phyloP scores from a whole-genome alignment of 35 echinoderm and acorn worm genomes.

The Hemicentrotus pulcherrimus region DNA sequence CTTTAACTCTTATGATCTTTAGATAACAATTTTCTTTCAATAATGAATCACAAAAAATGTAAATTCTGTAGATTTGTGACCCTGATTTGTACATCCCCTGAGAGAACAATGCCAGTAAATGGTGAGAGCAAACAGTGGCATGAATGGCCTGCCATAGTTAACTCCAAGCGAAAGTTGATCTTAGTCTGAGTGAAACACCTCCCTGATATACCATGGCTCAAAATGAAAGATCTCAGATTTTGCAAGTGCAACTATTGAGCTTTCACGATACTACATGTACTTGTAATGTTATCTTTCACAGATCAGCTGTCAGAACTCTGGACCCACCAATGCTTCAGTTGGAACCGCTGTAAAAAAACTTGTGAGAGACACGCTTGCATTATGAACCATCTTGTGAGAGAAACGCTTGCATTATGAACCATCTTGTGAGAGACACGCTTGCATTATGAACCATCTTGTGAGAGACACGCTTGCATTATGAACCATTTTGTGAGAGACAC shows the following conservation, averaged over 20 bases:
- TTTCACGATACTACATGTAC: not conserved
- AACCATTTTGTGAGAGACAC: constrained; percentile 81
- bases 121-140: no score
- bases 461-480: no score
- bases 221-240: not conserved
- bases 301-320: constrained; percentile 83
- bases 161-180: no score
- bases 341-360: constrained; percentile 91
- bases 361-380: constrained; percentile 84
- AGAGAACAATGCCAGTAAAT: no score
- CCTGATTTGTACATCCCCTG: no score
- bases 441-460: constrained; percentile 64
- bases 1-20: no score
- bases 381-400: constrained; percentile 49
- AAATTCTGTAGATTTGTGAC: no score
- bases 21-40: not conserved
- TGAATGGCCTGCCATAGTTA: no score
- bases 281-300: constrained; percentile 1
- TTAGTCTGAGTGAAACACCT: no score
- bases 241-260: not conserved
- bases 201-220: not conserved
- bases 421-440: constrained; percentile 87
- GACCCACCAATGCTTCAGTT: constrained; percentile 86
- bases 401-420: no score
- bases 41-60: not conserved